Evolutionary conservation across 2,113 vertebrate species (phyloP), one percentile per base, ranked within the genome.

Genomic region (Murina feae): DNA sequence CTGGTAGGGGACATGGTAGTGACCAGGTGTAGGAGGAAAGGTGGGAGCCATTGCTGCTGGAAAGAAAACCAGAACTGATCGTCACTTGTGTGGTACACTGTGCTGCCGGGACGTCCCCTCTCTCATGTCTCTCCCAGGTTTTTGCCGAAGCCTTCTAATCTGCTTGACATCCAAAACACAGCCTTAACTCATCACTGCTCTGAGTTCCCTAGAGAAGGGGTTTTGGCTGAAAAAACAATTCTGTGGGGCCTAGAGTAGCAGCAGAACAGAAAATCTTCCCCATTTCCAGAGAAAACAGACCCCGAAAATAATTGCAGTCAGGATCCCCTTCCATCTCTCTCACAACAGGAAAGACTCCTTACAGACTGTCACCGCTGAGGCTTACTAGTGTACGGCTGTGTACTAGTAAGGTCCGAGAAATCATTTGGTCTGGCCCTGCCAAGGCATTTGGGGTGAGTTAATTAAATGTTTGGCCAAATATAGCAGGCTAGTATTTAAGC

Each of bases 1-100:
- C 69, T 4, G 49, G 66, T 93, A 96, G 96, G 94, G 75, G 58
- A 96, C 71, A 21, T 85, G 95, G 93, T 84, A 97, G 66, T 93
- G 79, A 37, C 39, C 32, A 23, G 65, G 90, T 35, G 37, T 79
- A 35, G 91, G 68, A 53, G 25, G 30, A 37, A 76, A 39, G 23
- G 35, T 47, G 53, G 79, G 91, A 81, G 76, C 39, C n/a, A 53
- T 5, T 10, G 86, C 42, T 82, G 83, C 89, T 94, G 84, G 58
- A 21, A 55, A 55, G 53, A 55, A 55, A 55, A 55, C 9, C 53
- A 55, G 53, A 21, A 21, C 53, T 55, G 53, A 55, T 76, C 16
- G 87, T 84, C 11, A 28, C 4, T 47, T 88, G 32, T 86, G 55
- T 49, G 47, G 37, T 28, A 4, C 25, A 9, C 2, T 69, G 10